These are phyloP conservation scores for Drosophila repleta DNA, from an alignment of 1,140 invertebrate genomes.

Conservation along the genomic window DNA sequence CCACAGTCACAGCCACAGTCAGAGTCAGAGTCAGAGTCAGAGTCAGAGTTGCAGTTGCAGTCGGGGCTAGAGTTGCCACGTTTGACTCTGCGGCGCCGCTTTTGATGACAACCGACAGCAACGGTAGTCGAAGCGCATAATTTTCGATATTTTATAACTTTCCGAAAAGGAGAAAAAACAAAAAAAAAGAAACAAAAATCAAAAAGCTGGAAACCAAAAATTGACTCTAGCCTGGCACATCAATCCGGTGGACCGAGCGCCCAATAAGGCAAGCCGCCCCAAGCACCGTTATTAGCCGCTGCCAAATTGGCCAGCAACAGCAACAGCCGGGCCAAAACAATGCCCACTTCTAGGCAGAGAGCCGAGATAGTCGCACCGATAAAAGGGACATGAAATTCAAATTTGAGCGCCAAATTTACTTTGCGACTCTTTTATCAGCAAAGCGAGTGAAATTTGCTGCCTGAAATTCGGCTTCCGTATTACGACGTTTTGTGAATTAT, in stretches of 20 bases:
- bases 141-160: constrained; percentile 80
- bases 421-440: constrained; percentile 64
- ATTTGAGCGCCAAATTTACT: constrained; percentile 73
- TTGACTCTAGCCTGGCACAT: constrained; percentile 63
- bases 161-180: constrained; percentile 34
- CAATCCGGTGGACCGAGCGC: constrained; percentile 63
- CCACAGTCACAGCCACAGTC: constrained; percentile 57
- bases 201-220: constrained; percentile 15
- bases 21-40: constrained; percentile 18
- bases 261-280: constrained; percentile 69
- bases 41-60: constrained; percentile 20
- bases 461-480: constrained; percentile 76
- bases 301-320: constrained; percentile 69
- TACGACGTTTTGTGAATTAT: constrained; percentile 82
- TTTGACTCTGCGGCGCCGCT: constrained; percentile 56
- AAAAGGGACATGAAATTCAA: constrained; percentile 84
- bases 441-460: constrained; percentile 69
- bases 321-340: constrained; percentile 27
- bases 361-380: constrained; percentile 73
- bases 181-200: background rate
- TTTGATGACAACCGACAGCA: constrained; percentile 69
- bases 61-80: constrained; percentile 27
- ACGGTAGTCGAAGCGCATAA: constrained; percentile 74
- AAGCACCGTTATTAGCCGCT: constrained; percentile 71
- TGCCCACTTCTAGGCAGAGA: constrained; percentile 55